A percentile compares a stretch with the other conserved stretches of the same genome.
phyloP scores from a whole-genome alignment of 2,113 vertebrate genomes.

The Catharus minimus region DNA sequence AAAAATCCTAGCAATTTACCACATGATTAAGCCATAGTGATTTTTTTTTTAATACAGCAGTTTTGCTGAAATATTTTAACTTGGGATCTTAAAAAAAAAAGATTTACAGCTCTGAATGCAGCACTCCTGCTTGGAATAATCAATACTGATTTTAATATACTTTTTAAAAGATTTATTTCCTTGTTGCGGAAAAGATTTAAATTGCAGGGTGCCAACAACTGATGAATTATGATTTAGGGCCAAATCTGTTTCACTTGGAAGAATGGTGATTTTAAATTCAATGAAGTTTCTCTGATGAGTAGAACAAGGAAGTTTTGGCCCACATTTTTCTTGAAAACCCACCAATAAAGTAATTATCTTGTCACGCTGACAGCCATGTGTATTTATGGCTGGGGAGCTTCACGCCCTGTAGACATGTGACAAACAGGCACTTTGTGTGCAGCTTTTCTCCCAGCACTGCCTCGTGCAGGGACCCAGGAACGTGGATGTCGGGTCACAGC shows the following conservation, averaged over 20 bases:
- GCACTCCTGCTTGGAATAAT: slow-evolving; percentile 42
- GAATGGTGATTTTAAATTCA: slow-evolving; percentile 52
- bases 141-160: slow-evolving; percentile 67
- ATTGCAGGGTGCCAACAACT: slow-evolving; percentile 35
- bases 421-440: background rate
- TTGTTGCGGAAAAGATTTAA: slow-evolving; percentile 61
- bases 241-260: slow-evolving; percentile 43
- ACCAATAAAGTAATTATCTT: slow-evolving; percentile 43
- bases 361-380: background rate
- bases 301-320: slow-evolving; percentile 40
- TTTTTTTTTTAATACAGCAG: slow-evolving; percentile 7
- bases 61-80: slow-evolving; percentile 54
- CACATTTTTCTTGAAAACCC: slow-evolving; percentile 26
- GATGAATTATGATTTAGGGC: slow-evolving; percentile 60
- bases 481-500: background rate
- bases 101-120: slow-evolving; percentile 43
- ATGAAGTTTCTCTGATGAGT: slow-evolving; percentile 34
- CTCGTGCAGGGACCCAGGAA: background rate
- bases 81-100: slow-evolving; percentile 8
- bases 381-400: slow-evolving; percentile 25
- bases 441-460: background rate
- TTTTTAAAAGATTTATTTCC: slow-evolving; percentile 60
- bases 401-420: background rate
- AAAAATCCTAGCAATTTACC: slow-evolving; percentile 62
- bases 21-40: slow-evolving; percentile 52